Conservation (phyloP, 1,140 invertebrate species). For the Drosophila tsacasi region DNA sequence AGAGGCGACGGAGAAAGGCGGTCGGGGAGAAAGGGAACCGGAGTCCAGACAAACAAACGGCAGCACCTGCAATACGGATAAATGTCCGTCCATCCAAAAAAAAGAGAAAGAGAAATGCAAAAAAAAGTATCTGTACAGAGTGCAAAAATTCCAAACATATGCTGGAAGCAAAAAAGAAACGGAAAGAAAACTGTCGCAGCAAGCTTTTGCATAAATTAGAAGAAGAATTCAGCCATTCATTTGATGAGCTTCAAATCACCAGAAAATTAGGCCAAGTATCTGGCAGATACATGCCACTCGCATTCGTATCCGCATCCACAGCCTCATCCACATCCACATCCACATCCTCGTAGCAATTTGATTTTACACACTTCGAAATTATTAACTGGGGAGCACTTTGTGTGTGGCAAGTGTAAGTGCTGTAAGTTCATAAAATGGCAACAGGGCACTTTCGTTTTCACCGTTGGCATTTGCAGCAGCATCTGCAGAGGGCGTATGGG, state of each 20-base stretch:
- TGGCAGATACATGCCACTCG: conserved; percentile 25
- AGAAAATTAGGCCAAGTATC: conserved; percentile 58
- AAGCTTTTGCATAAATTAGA: conserved; percentile 69
- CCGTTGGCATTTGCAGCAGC: conserved; percentile 74
- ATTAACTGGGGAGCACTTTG: conserved; percentile 84
- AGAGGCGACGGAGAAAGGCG: conserved; percentile 15
- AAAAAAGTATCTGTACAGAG: conserved; percentile 53
- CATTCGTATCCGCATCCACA: conserved; percentile 15
- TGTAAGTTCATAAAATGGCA: conserved; percentile 81
- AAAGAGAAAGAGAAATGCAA: conserved; percentile 33
- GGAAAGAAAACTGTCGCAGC: conserved; percentile 35
- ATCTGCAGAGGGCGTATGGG: conserved; percentile 41
- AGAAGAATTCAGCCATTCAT: conserved; percentile 46
- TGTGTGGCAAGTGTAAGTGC: conserved; percentile 64
- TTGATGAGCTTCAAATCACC: conserved; percentile 59
- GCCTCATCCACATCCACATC: background rate
- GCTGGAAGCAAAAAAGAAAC: conserved; percentile 25
- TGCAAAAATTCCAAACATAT: conserved; percentile 75
- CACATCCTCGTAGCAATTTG: conserved; percentile 62
- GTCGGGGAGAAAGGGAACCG: conserved; percentile 25
- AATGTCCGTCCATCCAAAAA: conserved; percentile 53
- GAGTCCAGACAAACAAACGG: conserved; percentile 69
- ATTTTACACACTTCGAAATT: conserved; percentile 79
- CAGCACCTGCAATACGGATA: conserved; percentile 83
- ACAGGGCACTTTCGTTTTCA: conserved; percentile 76